Conservation (phyloP, 2,113 vertebrate genomes). For the Galemys pyrenaicus region DNA sequence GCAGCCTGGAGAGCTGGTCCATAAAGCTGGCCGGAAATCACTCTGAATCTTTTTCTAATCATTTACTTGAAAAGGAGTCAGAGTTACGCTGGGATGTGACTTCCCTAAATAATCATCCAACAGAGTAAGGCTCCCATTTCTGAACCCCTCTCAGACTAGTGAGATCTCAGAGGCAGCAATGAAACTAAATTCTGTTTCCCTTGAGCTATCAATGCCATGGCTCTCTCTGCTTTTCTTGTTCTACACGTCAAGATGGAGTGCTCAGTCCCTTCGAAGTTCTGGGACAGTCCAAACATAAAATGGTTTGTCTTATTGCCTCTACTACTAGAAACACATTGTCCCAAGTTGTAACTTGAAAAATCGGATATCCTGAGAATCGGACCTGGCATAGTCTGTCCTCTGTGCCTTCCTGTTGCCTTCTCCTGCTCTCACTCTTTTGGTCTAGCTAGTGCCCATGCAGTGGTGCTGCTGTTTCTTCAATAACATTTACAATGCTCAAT, state of each 20-base stretch:
- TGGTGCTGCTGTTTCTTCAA: background rate
- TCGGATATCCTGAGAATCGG: background rate
- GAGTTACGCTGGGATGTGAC: background rate
- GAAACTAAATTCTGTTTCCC: slow-evolving; percentile 1
- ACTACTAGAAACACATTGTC: background rate
- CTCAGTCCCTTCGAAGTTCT: background rate
- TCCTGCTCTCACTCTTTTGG: background rate
- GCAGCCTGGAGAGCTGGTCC: slow-evolving; percentile 37
- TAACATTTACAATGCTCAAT: slow-evolving; percentile 9
- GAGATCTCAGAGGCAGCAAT: slow-evolving; percentile 4
- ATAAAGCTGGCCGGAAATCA: slow-evolving; percentile 56
- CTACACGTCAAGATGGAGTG: background rate
- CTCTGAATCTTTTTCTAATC: slow-evolving; percentile 60
- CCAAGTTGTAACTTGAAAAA: slow-evolving; percentile 19
- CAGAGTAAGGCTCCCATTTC: background rate
- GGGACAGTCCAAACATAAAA: background rate
- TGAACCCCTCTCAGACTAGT: background rate
- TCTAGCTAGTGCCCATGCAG: background rate
- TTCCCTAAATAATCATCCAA: slow-evolving; percentile 4
- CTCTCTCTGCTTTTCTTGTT: slow-evolving; percentile 22
- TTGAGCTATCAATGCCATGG: background rate
- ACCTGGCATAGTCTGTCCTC: background rate
- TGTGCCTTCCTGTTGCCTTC: background rate
- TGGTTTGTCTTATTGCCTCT: background rate
- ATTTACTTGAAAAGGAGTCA: slow-evolving; percentile 42